phyloP scores from a whole-genome alignment of 2,797 vertebrate genomes.

The Sebastes goodei region DNA sequence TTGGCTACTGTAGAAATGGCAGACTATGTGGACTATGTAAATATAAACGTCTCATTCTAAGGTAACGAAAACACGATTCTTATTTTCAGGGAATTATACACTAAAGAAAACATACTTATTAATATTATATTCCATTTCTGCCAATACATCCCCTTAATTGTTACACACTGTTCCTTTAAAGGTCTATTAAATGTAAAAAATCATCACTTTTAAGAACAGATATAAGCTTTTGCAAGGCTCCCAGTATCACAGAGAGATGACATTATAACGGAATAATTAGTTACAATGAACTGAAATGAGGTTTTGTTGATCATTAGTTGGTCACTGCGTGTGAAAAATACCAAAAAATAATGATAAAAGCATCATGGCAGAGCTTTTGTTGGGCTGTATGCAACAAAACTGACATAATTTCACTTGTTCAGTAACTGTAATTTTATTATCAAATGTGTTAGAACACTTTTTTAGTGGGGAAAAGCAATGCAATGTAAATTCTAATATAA shows the following conservation, averaged over 20 bases:
- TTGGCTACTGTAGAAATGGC: too few species aligned
- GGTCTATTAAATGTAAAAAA: neutral
- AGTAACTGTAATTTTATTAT: neutral
- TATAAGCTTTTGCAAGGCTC: neutral
- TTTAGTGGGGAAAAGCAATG: neutral
- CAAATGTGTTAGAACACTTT: neutral
- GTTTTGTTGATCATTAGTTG: neutral
- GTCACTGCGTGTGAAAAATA: neutral
- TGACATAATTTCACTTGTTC: neutral
- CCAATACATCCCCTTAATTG: too few species aligned
- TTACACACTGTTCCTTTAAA: too few species aligned
- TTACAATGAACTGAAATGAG: neutral
- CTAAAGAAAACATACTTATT: too few species aligned
- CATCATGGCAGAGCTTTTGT: neutral
- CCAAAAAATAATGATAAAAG: neutral
- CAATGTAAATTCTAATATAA: neutral
- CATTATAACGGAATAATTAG: neutral
- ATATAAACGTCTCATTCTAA: neutral
- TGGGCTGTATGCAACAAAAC: neutral
- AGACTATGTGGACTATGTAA: neutral
- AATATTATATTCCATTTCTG: too few species aligned
- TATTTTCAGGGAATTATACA: too few species aligned
- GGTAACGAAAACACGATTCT: too few species aligned
- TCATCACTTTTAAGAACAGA: neutral
- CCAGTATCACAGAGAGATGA: neutral